These are phyloP conservation scores for Corythornis cristatus DNA, from an alignment of 2,113 vertebrate genomes.

Conservation along the genomic window DNA sequence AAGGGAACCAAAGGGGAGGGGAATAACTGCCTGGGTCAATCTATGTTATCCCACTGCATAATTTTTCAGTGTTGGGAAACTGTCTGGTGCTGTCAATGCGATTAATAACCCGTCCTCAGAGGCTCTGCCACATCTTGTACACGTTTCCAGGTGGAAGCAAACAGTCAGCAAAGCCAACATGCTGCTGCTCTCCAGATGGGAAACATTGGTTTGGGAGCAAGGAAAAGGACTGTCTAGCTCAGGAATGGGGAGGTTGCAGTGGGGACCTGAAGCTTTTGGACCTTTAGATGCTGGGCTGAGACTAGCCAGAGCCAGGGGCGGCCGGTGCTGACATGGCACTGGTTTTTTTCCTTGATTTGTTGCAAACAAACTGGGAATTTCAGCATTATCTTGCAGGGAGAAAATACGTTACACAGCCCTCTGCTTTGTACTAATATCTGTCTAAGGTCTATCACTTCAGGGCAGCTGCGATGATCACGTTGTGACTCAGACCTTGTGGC, in stretches of 20 bases:
- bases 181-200: slow-evolving; percentile 12
- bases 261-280: background rate
- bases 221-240: background rate
- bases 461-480: background rate
- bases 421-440: background rate
- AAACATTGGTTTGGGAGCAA: background rate
- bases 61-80: background rate
- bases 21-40: background rate
- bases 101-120: background rate
- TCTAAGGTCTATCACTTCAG: background rate
- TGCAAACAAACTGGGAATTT: slow-evolving; percentile 4
- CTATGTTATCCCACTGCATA: background rate
- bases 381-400: slow-evolving; percentile 17
- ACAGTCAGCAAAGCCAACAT: background rate
- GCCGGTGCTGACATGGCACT: background rate
- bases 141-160: background rate
- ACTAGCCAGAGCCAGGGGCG: background rate
- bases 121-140: slow-evolving; percentile 35
- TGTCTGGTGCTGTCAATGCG: background rate
- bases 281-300: background rate
- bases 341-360: background rate
- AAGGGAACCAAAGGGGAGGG: background rate
- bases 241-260: background rate
- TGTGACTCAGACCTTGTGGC: fast-evolving
- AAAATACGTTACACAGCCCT: slow-evolving; percentile 20